Percentiles rank a stretch among this genome's conserved stretches.
Evolutionary conservation across 2,113 vertebrate species (phyloP).

Genomic region (Triplophysa dalaica): DNA sequence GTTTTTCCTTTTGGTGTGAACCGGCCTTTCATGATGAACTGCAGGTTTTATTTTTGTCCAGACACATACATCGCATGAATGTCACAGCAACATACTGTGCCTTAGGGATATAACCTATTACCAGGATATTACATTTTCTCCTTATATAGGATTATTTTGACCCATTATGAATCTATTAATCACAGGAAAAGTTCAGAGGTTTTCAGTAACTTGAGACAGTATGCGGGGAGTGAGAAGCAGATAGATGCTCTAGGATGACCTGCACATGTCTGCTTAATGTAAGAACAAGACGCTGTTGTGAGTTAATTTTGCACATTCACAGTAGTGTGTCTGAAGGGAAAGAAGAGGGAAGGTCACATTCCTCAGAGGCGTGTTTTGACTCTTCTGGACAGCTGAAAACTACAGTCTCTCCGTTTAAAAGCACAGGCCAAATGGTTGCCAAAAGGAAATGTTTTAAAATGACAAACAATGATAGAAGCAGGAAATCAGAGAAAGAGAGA

Average conservation of each 20-base stretch:
- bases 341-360: slow-evolving; percentile 1
- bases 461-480: slow-evolving; percentile 25
- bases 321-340: slow-evolving; percentile 15
- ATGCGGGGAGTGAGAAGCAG: neutral
- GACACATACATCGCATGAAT: neutral
- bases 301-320: neutral
- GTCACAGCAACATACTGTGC: neutral
- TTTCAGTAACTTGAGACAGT: neutral
- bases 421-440: slow-evolving; percentile 1
- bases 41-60: slow-evolving; percentile 7
- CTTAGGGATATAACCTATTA: neutral
- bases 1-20: neutral
- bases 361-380: slow-evolving; percentile 13
- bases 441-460: slow-evolving; percentile 35
- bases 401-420: slow-evolving; percentile 27
- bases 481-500: neutral
- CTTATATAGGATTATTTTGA: neutral
- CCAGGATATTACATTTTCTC: neutral
- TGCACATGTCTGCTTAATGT: slow-evolving; percentile 5
- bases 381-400: slow-evolving; percentile 36
- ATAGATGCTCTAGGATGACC: neutral
- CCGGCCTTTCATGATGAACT: neutral
- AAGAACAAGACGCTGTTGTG: slow-evolving; percentile 1
- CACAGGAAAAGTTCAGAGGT: neutral
- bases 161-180: neutral